phyloP scores from a whole-genome alignment of 2,113 vertebrate species.

The Triplophysa rosa region DNA sequence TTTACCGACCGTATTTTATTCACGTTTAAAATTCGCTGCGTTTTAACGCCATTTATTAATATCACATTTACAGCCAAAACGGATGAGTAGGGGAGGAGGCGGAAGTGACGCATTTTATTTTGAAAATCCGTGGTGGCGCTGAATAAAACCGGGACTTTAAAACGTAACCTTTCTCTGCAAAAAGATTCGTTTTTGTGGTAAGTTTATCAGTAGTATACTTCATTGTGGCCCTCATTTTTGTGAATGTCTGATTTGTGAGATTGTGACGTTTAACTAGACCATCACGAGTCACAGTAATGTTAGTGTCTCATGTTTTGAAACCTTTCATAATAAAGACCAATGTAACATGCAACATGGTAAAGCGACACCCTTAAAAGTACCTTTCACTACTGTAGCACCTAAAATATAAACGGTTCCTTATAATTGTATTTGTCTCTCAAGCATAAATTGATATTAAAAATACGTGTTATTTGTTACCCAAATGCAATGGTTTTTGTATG shows the following conservation, averaged over 20 bases:
- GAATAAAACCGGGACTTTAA: slow-evolving; percentile 37
- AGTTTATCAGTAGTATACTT: neutral
- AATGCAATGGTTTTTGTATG: no score
- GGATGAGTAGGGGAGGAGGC: neutral
- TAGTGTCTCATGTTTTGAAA: no score
- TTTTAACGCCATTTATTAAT: neutral
- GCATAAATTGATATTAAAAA: no score
- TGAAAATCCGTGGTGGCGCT: slow-evolving; percentile 17
- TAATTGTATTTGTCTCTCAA: no score
- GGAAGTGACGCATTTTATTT: slow-evolving; percentile 44
- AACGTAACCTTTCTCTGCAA: neutral
- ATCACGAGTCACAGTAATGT: no score
- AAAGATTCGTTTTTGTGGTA: neutral
- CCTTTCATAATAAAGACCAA: no score
- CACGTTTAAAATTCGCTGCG: neutral
- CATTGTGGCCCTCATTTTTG: neutral
- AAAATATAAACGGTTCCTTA: no score
- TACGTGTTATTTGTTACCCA: neutral
- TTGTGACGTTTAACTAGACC: no score
- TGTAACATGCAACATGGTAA: no score
- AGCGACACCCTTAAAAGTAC: no score
- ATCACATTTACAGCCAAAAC: neutral
- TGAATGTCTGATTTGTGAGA: neutral
- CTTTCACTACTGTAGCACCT: no score
- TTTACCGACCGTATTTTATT: neutral